Base-by-base conservation (phyloP, 2,797 vertebrate genomes). In the Miichthys miiuy region DNA sequence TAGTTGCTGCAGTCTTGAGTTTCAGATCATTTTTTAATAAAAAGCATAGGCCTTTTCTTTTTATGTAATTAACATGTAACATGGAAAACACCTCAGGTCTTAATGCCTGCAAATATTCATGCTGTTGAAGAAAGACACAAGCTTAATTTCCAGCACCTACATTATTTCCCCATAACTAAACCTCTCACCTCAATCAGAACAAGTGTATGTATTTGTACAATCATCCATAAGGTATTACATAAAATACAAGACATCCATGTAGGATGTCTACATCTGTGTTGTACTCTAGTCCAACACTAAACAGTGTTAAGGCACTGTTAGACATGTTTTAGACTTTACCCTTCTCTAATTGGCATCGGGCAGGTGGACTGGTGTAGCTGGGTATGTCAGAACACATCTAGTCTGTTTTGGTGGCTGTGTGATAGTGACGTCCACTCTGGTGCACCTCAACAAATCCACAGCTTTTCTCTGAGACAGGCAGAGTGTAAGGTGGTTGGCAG, bases 401-500 rank as follows among this genome's bases (percentile, higher is more conserved):
- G 44, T 80, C 54, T 77, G 68, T 77, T 68, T 68, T 61, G 65
- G 72, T 61, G 77, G 72, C 70, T 84, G 69, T 80, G 76, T 81
- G 85, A 87, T 80, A 72, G 63, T 79, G 82, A 84, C 38, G 63
- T 81, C 55, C 80, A 86, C 77, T 72, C 42, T n/a, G 5, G 47
- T 68, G 81, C 75, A 81, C 81, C 69, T 85, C 79, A 73, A 77
- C 87, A 90, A 75, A 81, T 87, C 81, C 81, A 79, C 84, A 77
- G 86, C 80, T 81, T 87, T 83, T 80, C 88, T 87, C 83, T 57
- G 76, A 88, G 84, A 88, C 87, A 77, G 80, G 75, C 71, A 20
- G 78, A 81, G 69, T 80, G 75, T 72, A 87, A 86, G 89, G 78
- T 79, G 74, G 54, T 72, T 89, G 87, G 83, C 84, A 85, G 76